Percentiles rank a stretch among this genome's conserved stretches.
Evolutionary conservation across 2,797 vertebrate genomes (phyloP).

Genomic region (Gorsachius magnificus): DNA sequence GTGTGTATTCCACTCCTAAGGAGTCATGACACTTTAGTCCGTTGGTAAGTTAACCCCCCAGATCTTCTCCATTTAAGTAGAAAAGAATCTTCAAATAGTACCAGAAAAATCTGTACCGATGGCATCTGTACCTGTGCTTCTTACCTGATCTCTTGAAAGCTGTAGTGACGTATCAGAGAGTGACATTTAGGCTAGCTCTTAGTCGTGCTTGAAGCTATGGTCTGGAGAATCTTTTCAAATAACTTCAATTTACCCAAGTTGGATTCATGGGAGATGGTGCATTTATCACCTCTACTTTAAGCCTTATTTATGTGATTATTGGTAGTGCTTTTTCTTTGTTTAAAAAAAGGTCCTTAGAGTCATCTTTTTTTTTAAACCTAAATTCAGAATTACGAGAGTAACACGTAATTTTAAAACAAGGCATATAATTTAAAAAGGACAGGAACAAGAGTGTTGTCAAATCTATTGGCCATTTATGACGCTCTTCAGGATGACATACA

Average conservation of each 20-base stretch:
- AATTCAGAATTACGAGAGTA: background rate
- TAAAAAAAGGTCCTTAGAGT: background rate
- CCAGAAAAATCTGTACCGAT: background rate
- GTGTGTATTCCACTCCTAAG: constrained; percentile 93
- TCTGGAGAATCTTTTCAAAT: background rate
- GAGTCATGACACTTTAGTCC: constrained; percentile 92
- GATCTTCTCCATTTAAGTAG: background rate
- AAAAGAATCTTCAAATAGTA: background rate
- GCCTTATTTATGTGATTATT: background rate
- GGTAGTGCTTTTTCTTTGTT: background rate
- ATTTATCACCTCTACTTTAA: background rate
- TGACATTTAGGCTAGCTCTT: background rate
- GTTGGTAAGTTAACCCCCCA: constrained; percentile 81
- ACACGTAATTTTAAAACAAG: background rate
- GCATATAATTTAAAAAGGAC: background rate
- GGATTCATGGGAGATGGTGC: background rate
- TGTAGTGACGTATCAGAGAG: background rate
- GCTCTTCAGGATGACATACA: background rate
- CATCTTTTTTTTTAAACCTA: background rate
- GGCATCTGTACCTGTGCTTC: background rate
- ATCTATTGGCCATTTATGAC: background rate
- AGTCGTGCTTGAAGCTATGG: background rate
- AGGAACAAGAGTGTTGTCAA: background rate
- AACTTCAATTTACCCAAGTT: background rate
- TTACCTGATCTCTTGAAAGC: background rate